Evolutionary conservation across 2,113 vertebrate genomes (phyloP).

Genomic region (Rynchops niger): DNA sequence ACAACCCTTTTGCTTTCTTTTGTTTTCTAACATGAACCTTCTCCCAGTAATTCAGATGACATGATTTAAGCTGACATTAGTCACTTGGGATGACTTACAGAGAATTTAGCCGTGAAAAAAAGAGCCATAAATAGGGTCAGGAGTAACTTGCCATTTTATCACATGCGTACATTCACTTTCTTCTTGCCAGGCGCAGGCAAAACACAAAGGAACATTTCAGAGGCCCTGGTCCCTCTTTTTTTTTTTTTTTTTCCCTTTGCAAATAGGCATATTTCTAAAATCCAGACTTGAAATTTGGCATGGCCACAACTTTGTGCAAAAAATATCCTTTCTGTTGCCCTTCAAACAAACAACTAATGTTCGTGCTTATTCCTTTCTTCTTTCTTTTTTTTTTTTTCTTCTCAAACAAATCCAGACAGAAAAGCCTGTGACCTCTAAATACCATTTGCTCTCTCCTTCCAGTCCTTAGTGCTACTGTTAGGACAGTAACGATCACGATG

Average conservation of each 20-base stretch:
- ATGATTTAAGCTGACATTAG: slow-evolving; percentile 41
- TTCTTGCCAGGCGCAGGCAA: neutral
- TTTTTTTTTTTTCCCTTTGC: neutral
- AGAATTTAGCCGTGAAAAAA: slow-evolving; percentile 17
- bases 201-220: slow-evolving; percentile 51
- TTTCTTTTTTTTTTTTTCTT: neutral
- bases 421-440: neutral
- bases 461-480: neutral
- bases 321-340: slow-evolving; percentile 46
- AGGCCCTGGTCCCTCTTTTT: neutral
- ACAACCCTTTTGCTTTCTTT: neutral
- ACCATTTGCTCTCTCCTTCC: neutral
- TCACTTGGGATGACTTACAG: slow-evolving; percentile 18
- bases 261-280: slow-evolving; percentile 36
- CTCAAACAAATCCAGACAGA: neutral
- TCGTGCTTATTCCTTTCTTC: neutral
- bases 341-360: slow-evolving; percentile 59
- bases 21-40: slow-evolving; percentile 13
- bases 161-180: neutral
- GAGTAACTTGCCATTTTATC: slow-evolving; percentile 14
- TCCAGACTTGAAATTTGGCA: slow-evolving; percentile 57
- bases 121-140: neutral
- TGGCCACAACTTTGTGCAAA: slow-evolving; percentile 21
- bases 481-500: rapidly evolving
- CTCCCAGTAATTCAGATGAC: slow-evolving; percentile 24